Percentiles rank a stretch among this genome's conserved stretches.
Conservation (phyloP, 2,888 invertebrate genomes). For the Argyresthia albistria region DNA sequence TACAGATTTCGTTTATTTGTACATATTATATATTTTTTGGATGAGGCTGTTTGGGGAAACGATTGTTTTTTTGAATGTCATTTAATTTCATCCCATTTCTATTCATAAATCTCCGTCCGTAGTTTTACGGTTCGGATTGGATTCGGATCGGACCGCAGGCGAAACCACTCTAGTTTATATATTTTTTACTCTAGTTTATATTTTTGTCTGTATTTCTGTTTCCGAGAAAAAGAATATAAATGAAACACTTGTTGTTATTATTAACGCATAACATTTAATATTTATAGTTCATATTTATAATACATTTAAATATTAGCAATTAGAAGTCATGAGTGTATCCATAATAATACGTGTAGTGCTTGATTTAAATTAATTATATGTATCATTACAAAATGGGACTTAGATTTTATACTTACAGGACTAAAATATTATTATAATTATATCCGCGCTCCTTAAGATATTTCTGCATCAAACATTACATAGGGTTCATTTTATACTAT, state of each 20-base stretch:
- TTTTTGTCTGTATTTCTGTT: too few species aligned
- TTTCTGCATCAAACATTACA: conserved; percentile 4
- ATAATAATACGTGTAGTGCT: conserved; percentile 68
- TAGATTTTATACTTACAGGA: conserved; percentile 34
- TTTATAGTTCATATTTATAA: conserved; percentile 74
- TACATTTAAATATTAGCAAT: conserved; percentile 72
- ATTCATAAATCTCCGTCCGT: too few species aligned
- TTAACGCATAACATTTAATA: conserved; percentile 81
- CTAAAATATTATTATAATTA: conserved; percentile 36
- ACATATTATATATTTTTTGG: too few species aligned
- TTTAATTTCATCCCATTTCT: too few species aligned
- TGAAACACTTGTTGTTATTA: conserved; percentile 49
- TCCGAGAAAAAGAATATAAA: too few species aligned
- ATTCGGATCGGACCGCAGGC: too few species aligned
- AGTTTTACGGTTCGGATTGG: too few species aligned
- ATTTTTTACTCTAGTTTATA: too few species aligned
- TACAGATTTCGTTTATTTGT: too few species aligned
- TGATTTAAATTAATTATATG: conserved; percentile 50
- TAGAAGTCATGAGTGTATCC: conserved; percentile 70
- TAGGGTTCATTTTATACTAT: conserved; percentile 23
- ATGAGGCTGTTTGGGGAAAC: too few species aligned
- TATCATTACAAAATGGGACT: conserved; percentile 69
- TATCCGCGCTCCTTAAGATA: conserved; percentile 32
- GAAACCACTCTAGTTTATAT: too few species aligned
- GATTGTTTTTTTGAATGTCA: too few species aligned